phyloP scores from a whole-genome alignment of 2,113 vertebrate genomes.

The Lepus europaeus region DNA sequence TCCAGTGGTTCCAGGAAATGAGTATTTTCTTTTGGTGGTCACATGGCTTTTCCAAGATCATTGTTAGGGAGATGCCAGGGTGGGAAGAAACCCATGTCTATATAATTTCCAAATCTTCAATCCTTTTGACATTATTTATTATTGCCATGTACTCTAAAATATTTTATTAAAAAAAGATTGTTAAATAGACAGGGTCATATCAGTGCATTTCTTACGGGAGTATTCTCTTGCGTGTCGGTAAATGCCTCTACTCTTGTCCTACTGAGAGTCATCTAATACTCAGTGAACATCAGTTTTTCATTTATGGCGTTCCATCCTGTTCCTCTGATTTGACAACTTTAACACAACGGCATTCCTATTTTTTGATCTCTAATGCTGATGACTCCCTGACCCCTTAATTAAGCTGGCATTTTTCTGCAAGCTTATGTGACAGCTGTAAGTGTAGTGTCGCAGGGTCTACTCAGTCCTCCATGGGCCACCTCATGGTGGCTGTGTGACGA shows the following conservation, averaged over 20 bases:
- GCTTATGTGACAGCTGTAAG: not conserved
- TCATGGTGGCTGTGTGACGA: not conserved
- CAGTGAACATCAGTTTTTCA: not conserved
- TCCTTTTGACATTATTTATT: not conserved
- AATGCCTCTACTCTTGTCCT: too few species aligned
- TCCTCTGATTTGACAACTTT: not conserved
- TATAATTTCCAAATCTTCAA: not conserved
- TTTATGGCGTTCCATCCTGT: not conserved
- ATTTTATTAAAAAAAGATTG: not conserved
- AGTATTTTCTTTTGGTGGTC: constrained; percentile 5
- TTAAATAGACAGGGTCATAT: not conserved
- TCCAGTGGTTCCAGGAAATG: not conserved
- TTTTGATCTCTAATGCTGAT: not conserved
- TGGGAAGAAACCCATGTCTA: not conserved
- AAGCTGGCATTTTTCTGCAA: not conserved
- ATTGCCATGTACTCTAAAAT: not conserved
- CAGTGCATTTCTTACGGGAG: fast-evolving
- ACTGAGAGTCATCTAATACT: fast-evolving
- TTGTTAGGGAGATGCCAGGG: not conserved
- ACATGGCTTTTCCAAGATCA: not conserved
- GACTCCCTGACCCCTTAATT: not conserved
- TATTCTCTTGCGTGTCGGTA: fast-evolving
- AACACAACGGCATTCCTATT: not conserved
- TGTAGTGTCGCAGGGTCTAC: not conserved
- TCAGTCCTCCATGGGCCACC: too few species aligned